A percentile compares a stretch with the other conserved stretches of the same genome.
phyloP scores from a whole-genome alignment of 2,113 vertebrate species.

The Caranx melampygus region DNA sequence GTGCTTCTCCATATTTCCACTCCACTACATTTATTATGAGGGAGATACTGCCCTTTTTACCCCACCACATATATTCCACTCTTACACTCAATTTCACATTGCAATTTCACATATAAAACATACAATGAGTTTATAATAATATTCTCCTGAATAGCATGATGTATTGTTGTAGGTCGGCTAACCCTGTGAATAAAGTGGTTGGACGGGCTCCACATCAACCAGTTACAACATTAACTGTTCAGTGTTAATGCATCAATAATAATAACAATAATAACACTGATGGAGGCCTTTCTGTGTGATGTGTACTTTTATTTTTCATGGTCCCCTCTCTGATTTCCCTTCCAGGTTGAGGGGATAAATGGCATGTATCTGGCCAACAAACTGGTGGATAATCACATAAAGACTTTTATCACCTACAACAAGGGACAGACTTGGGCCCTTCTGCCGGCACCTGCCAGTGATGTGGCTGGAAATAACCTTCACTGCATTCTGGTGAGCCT shows the following conservation, averaged over 20 bases:
- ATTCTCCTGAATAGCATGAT: no score
- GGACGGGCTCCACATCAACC: not conserved
- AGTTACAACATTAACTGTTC: not conserved
- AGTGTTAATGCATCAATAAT: no score
- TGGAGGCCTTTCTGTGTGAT: no score
- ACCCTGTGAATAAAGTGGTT: not conserved
- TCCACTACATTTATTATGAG: not conserved
- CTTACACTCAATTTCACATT: no score
- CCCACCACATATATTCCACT: no score
- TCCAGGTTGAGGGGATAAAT: conserved; percentile 94
- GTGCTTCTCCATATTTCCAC: not conserved
- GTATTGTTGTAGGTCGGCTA: not conserved
- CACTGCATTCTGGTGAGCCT: conserved; percentile 92
- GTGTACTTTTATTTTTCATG: no score
- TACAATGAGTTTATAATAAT: no score
- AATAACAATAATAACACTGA: no score
- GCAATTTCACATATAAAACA: no score
- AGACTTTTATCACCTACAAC: conserved; percentile 96
- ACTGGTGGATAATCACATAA: conserved; percentile 90
- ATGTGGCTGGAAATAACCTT: conserved; percentile 88
- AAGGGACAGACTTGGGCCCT: conserved; percentile 95
- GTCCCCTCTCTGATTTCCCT: not conserved
- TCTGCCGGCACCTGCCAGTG: conserved; percentile 87
- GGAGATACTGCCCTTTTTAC: not conserved
- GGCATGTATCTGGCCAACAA: conserved; percentile 96